Conservation (phyloP, 1,140 invertebrate species). For the Drosophila rufa region DNA sequence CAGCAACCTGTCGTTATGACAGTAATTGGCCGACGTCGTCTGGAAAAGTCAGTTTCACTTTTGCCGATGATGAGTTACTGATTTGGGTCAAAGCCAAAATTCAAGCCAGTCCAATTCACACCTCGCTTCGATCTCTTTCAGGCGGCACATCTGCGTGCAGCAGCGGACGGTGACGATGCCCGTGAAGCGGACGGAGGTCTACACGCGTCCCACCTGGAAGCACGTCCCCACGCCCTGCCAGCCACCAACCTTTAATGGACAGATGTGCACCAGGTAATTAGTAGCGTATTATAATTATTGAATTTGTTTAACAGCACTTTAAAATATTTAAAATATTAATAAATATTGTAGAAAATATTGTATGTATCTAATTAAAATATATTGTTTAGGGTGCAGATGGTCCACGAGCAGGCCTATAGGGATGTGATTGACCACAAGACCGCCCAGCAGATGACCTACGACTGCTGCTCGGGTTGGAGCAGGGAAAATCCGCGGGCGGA, state of each 20-base stretch:
- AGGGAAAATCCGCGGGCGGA: conserved; percentile 86
- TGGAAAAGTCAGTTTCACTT: conserved; percentile 75
- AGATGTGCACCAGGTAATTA: conserved; percentile 84
- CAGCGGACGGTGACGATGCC: conserved; percentile 85
- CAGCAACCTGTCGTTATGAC: conserved; percentile 78
- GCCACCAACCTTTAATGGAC: conserved; percentile 85
- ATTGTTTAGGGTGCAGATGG: conserved; percentile 79
- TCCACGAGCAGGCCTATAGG: conserved; percentile 86
- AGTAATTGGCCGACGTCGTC: conserved; percentile 69
- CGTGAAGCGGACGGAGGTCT: conserved; percentile 86
- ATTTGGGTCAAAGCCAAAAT: conserved; percentile 53
- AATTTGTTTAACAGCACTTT: background rate
- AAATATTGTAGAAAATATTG: too few relatives aligned
- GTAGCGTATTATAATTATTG: background rate
- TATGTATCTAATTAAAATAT: too few relatives aligned
- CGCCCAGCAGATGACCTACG: conserved; percentile 85
- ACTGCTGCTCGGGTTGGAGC: conserved; percentile 89
- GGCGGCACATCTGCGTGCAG: conserved; percentile 86
- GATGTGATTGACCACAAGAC: conserved; percentile 86
- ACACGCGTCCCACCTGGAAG: conserved; percentile 85
- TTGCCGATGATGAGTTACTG: conserved; percentile 62
- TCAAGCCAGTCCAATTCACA: conserved; percentile 26
- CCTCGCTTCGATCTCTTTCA: conserved; percentile 63
- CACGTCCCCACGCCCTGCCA: conserved; percentile 86
- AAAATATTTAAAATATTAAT: too few relatives aligned